phyloP scores from a whole-genome alignment of 2,888 invertebrate genomes.

The Leptopilina syphax region DNA sequence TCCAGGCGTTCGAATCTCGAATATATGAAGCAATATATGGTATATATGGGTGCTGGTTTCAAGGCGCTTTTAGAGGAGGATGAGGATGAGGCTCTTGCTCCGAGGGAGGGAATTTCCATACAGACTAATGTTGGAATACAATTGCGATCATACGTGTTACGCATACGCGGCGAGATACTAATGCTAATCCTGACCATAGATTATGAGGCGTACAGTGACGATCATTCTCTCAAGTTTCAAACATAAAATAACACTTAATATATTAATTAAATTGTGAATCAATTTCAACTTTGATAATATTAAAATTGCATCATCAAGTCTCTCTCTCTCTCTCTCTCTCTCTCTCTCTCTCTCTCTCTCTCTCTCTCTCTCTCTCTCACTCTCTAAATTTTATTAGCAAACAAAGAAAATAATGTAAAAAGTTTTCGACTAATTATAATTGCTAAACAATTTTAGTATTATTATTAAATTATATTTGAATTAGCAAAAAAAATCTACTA shows the following conservation, averaged over 20 bases:
- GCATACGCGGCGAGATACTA: constrained; percentile 39
- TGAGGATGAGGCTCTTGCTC: neutral
- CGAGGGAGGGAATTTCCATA: constrained; percentile 1
- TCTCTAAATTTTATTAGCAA: too few relatives aligned
- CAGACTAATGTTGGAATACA: constrained; percentile 21
- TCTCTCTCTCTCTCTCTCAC: too few relatives aligned
- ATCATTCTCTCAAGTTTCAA: constrained; percentile 39
- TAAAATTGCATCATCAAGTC: too few relatives aligned
- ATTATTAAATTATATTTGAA: too few relatives aligned
- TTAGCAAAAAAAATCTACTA: too few relatives aligned
- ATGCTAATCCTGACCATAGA: constrained; percentile 43
- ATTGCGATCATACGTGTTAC: constrained; percentile 43
- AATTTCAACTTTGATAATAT: constrained; percentile 8
- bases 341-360: too few relatives aligned
- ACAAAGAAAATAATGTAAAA: too few relatives aligned
- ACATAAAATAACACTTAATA: neutral
- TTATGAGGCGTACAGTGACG: constrained; percentile 49
- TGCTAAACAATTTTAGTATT: too few relatives aligned
- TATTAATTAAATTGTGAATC: constrained; percentile 3
- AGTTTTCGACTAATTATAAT: too few relatives aligned
- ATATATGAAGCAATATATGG: constrained; percentile 23
- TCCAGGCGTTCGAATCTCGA: neutral
- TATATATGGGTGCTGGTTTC: neutral
- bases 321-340: too few relatives aligned
- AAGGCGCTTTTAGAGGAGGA: neutral